phyloP scores from a whole-genome alignment of 1,140 invertebrate species.

The Gryllus bimaculatus region DNA sequence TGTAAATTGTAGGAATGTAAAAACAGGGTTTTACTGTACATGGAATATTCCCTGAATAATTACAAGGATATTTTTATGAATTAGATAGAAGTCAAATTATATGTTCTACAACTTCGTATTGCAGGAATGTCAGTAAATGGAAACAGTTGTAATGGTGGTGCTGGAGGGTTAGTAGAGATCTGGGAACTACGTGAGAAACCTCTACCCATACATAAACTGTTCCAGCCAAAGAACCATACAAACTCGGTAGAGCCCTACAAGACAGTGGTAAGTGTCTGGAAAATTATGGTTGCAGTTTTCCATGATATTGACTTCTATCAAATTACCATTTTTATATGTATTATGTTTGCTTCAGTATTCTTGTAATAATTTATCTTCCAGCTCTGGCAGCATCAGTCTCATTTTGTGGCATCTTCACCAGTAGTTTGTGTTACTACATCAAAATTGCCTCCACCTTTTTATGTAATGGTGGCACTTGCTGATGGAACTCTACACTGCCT shows the following conservation, averaged over 20 bases:
- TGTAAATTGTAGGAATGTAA: too few relatives aligned
- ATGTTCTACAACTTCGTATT: too few relatives aligned
- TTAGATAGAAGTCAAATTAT: too few relatives aligned
- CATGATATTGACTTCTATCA: neutral
- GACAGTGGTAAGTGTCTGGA: constrained; percentile 48
- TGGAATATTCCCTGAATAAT: too few relatives aligned
- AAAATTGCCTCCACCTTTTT: constrained; percentile 51
- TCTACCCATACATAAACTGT: constrained; percentile 65
- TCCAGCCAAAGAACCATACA: constrained; percentile 38
- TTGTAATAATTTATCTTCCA: constrained; percentile 26
- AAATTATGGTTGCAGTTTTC: neutral
- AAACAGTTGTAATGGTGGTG: constrained; percentile 34
- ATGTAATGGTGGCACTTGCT: constrained; percentile 58
- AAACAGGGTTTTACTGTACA: too few relatives aligned
- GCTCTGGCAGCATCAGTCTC: constrained; percentile 59
- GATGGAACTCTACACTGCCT: constrained; percentile 69
- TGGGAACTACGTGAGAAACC: constrained; percentile 78
- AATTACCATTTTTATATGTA: neutral
- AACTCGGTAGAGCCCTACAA: constrained; percentile 46
- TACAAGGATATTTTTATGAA: too few relatives aligned
- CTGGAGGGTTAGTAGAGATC: constrained; percentile 62
- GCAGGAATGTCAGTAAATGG: neutral
- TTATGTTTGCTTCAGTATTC: neutral
- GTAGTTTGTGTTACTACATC: constrained; percentile 45
- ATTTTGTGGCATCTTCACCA: constrained; percentile 40